Evolutionary conservation across 2,113 vertebrate genomes (phyloP).

Genomic region (Chlamydotis undulata): DNA sequence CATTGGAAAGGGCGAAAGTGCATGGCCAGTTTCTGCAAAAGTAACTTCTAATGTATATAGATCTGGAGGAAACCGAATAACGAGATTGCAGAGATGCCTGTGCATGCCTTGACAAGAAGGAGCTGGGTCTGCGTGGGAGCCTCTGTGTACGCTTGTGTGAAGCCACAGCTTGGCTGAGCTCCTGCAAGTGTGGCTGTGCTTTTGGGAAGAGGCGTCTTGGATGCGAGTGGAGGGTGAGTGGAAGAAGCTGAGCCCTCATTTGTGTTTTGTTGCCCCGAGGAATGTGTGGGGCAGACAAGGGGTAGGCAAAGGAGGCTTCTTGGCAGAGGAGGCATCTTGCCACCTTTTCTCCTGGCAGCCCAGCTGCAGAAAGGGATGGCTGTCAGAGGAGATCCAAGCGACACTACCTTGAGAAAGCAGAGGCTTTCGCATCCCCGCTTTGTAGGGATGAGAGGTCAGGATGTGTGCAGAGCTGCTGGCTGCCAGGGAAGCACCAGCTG

Average conservation of each 20-base stretch:
- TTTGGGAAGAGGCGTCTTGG: background rate
- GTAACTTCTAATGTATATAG: background rate
- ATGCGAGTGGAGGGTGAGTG: background rate
- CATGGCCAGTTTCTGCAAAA: background rate
- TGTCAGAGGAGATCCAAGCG: background rate
- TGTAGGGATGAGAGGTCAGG: background rate
- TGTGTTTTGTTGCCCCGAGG: background rate
- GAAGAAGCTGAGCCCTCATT: background rate
- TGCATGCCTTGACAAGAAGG: background rate
- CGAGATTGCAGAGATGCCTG: background rate
- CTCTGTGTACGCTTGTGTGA: fast-evolving
- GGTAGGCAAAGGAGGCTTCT: background rate
- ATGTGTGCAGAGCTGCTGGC: background rate
- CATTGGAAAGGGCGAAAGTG: background rate
- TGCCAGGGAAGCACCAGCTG: fast-evolving
- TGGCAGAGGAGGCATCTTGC: background rate
- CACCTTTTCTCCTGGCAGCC: background rate
- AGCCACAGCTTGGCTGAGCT: background rate
- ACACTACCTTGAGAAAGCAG: background rate
- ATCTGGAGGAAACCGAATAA: background rate
- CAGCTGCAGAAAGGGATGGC: background rate
- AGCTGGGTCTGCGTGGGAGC: background rate
- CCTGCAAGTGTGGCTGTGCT: background rate
- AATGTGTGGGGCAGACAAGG: background rate
- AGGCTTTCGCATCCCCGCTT: background rate